Conservation (phyloP, 2,888 invertebrate genomes). For the Amorpha juglandis region DNA sequence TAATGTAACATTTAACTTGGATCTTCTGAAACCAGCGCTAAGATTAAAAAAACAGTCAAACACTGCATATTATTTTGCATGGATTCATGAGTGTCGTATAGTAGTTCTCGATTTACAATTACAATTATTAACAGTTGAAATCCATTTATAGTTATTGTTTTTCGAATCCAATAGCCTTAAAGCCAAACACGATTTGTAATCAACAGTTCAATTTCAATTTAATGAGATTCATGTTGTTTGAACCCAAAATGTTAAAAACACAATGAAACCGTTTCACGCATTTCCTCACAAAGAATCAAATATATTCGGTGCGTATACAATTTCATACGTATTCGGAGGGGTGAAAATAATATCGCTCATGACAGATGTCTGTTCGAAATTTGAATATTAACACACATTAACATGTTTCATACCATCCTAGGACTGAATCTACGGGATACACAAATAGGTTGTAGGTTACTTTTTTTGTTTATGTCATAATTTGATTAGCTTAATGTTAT, state of each 20-base stretch:
- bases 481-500: too few relatives aligned
- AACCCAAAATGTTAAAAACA: not conserved
- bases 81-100: too few relatives aligned
- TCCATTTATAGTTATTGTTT: not conserved
- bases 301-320: not conserved
- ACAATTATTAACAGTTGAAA: not conserved
- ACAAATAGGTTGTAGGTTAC: too few relatives aligned
- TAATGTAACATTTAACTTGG: too few relatives aligned
- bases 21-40: too few relatives aligned
- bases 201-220: not conserved
- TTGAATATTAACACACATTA: not conserved
- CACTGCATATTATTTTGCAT: too few relatives aligned
- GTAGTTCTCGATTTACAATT: not conserved
- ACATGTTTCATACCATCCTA: not conserved
- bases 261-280: not conserved
- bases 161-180: not conserved
- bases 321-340: not conserved
- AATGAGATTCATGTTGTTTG: not conserved
- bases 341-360: constrained; percentile 2
- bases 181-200: not conserved
- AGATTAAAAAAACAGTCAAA: too few relatives aligned
- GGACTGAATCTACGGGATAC: too few relatives aligned
- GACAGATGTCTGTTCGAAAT: constrained; percentile 8
- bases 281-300: not conserved
- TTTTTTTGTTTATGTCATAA: too few relatives aligned